A percentile compares a stretch with the other conserved stretches of the same genome.
Conservation (phyloP, 1,140 invertebrate species). For the Arctopsyche grandis region DNA sequence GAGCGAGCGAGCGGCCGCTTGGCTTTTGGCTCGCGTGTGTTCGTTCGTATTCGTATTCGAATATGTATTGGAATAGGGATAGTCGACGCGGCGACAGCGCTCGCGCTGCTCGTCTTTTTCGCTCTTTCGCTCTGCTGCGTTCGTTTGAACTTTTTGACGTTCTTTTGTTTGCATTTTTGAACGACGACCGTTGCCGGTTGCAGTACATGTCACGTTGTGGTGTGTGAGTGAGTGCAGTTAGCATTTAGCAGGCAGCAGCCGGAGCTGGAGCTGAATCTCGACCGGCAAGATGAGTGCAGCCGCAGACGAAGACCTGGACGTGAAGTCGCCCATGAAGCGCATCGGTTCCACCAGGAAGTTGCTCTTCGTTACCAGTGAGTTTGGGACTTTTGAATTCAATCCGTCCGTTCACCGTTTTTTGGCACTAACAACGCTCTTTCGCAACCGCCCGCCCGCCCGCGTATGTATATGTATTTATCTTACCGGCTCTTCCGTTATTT, state of each 20-base stretch:
- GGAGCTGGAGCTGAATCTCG: conserved; percentile 30
- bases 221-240: not conserved
- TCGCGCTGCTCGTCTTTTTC: not conserved
- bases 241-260: no score
- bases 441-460: no score
- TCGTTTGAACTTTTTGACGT: not conserved
- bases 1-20: no score
- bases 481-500: not conserved
- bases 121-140: not conserved
- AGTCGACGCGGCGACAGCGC: conserved; percentile 1
- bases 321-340: conserved; percentile 79
- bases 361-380: conserved; percentile 81
- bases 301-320: conserved; percentile 76
- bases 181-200: not conserved
- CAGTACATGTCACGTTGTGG: not conserved
- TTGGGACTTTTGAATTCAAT: not conserved
- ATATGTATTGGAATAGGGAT: no score
- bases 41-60: no score
- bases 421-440: not conserved
- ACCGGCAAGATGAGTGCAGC: conserved; percentile 42
- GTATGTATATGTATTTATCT: not conserved
- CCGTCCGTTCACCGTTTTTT: not conserved
- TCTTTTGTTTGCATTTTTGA: not conserved
- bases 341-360: conserved; percentile 82
- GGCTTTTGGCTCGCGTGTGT: no score